Evolutionary conservation across 2,797 vertebrate species (phyloP).

Genomic region (Acrocephalus scirpaceus): DNA sequence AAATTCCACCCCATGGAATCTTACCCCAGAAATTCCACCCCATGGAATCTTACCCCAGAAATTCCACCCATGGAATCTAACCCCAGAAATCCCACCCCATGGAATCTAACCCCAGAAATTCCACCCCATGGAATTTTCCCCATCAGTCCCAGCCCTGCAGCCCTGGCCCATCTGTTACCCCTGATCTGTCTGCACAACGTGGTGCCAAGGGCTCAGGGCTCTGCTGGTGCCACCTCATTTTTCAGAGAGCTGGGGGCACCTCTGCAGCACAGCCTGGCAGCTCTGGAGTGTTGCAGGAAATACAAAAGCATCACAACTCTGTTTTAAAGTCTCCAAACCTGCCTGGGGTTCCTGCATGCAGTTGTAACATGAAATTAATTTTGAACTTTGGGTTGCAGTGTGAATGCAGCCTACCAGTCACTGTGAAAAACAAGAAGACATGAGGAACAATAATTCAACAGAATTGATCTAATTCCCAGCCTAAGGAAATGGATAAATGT

Average conservation of each 20-base stretch:
- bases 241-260: not conserved
- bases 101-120: not conserved
- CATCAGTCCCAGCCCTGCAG: not conserved
- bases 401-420: not conserved
- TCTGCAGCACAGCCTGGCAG: not conserved
- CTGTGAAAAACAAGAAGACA: not conserved
- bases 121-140: not conserved
- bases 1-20: too few relatives aligned
- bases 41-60: too few relatives aligned
- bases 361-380: not conserved
- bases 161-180: not conserved
- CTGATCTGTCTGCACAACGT: not conserved
- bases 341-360: not conserved
- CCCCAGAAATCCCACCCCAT: not conserved
- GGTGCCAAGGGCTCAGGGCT: not conserved
- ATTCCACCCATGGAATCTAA: too few relatives aligned
- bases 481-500: not conserved
- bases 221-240: not conserved
- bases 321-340: not conserved
- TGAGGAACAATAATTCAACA: not conserved
- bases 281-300: not conserved
- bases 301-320: rapidly evolving
- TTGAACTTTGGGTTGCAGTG: not conserved
- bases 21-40: too few relatives aligned
- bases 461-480: not conserved